Base-by-base conservation (phyloP, 2,797 vertebrate genomes). In the Paguma larvata region DNA sequence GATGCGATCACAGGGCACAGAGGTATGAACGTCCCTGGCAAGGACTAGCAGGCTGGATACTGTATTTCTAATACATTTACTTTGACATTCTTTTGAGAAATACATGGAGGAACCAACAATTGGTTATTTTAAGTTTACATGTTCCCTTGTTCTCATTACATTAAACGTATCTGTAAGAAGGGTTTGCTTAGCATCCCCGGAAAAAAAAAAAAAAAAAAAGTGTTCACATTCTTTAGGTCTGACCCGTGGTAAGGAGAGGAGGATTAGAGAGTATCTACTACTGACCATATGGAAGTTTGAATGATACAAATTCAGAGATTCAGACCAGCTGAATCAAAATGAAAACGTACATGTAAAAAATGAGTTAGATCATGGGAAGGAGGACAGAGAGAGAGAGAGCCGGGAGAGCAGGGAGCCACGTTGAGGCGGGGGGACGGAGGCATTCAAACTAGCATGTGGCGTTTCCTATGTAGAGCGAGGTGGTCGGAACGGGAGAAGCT, bases 401-500 rank as follows among this genome's bases (percentile, higher is more conserved):
- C 84, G 46, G 95, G 92, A 73, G 87, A 77, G 80, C 44, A 96
- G 94, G 75, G 91, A 59, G 91, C 67, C 30, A 23, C 63, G 44
- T 3, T 6, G 91, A 85, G 77, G 89, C 5, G 1, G 92, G 88
- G 88, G 41, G 97, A 77, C 30, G 82, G 97, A 91, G 90, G 96
- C 56, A 15, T 98, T 99, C 98, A 99, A 94, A 99, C 99, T 80
- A 99, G 98, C 98, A 99, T 99, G 99, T 99, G 99, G 98, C 99
- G 99, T 86, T 99, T 99, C 98, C 99, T 99, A 98, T 99, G 99
- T 32, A 99, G 99, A 96, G 99, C 99, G 87, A 99, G 99, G 96
- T 99, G 99, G 98, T 99, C 99, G 0, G 99, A 99, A 23, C 99
- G 99, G 41, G 99, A 99, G 98, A 99, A 99, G 98, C 99, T 99